Conservation (phyloP, 2,113 vertebrate genomes). For the Phycodurus eques region DNA sequence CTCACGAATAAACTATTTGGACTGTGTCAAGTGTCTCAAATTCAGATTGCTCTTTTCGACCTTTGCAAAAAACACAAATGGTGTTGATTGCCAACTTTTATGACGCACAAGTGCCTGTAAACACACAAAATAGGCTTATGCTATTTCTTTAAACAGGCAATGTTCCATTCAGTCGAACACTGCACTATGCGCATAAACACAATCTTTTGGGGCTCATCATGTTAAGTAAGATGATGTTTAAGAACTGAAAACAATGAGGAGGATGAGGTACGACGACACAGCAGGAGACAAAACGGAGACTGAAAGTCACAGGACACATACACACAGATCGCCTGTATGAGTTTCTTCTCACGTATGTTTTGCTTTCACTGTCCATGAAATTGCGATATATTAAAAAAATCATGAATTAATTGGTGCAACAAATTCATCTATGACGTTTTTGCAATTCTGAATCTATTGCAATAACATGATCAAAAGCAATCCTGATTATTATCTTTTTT, state of each 20-base stretch:
- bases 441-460: no score
- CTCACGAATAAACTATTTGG: conserved; percentile 11
- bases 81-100: conserved; percentile 11
- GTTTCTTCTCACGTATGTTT: neutral
- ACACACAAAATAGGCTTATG: conserved; percentile 13
- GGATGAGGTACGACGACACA: neutral
- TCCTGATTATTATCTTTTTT: no score
- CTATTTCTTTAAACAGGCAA: conserved; percentile 18
- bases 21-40: neutral
- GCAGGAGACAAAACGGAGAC: neutral
- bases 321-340: neutral
- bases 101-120: conserved; percentile 5
- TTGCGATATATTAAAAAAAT: no score
- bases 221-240: neutral
- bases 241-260: neutral
- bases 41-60: conserved; percentile 2
- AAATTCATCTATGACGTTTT: no score
- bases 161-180: conserved; percentile 12
- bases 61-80: conserved; percentile 11
- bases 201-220: neutral
- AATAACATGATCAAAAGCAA: no score
- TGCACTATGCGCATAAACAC: neutral
- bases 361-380: neutral
- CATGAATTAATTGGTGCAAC: no score
- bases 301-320: neutral